Evolutionary conservation across 1,140 invertebrate species (phyloP).

Genomic region (Drosophila repletoides): DNA sequence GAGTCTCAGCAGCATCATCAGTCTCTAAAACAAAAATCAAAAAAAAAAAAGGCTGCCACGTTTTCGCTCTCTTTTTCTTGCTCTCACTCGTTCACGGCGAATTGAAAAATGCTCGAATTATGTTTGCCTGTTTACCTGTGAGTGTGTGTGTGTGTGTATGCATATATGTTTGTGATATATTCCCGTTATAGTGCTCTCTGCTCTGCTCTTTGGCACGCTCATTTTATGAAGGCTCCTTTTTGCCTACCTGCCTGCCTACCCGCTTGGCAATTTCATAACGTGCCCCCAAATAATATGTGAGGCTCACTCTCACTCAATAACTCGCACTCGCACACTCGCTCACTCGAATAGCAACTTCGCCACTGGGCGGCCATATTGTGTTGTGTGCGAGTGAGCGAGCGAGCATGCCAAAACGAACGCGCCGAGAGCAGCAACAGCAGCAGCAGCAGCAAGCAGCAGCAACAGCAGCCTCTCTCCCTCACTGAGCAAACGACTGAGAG

Average conservation of each 20-base stretch:
- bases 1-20: constrained; percentile 7
- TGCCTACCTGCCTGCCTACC: constrained; percentile 41
- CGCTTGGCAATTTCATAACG: constrained; percentile 67
- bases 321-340: constrained; percentile 14
- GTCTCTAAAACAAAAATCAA: no score
- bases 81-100: constrained; percentile 26
- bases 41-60: constrained; percentile 41
- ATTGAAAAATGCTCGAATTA: constrained; percentile 30
- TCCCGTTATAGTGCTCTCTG: constrained; percentile 65
- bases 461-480: no score
- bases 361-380: constrained; percentile 56
- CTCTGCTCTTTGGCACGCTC: constrained; percentile 62
- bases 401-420: constrained; percentile 57
- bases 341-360: constrained; percentile 57
- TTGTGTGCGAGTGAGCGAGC: constrained; percentile 46
- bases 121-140: constrained; percentile 22
- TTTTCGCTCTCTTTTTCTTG: constrained; percentile 30
- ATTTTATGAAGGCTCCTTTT: constrained; percentile 62
- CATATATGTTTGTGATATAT: constrained; percentile 24
- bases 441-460: constrained; percentile 6
- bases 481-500: no score
- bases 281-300: constrained; percentile 65
- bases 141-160: constrained; percentile 13
- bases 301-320: constrained; percentile 32
- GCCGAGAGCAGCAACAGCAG: constrained; percentile 25